Conservation (phyloP, 2,113 vertebrate species). For the Proterorhinus semilunaris region DNA sequence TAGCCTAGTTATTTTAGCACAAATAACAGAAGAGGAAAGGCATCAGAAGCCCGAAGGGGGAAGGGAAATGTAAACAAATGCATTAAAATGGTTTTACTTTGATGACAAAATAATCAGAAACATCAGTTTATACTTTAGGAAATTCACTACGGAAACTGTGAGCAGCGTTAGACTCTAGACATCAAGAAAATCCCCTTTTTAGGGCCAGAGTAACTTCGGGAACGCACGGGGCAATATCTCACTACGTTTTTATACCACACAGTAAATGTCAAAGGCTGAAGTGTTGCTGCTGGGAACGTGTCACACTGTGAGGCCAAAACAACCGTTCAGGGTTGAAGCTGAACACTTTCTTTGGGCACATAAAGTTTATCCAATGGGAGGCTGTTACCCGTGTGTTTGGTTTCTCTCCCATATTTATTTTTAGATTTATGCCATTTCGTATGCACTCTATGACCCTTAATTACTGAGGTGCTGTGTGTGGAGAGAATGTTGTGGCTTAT, state of each 20-base stretch:
- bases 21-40: neutral
- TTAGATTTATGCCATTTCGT: neutral
- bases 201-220: neutral
- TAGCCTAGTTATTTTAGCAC: neutral
- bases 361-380: too few species aligned
- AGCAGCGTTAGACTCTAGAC: neutral
- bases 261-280: neutral
- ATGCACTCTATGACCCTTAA: slow-evolving; percentile 22
- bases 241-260: neutral
- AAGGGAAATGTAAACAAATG: neutral
- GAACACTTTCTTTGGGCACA: neutral
- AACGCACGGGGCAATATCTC: neutral
- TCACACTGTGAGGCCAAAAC: neutral
- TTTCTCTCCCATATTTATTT: too few species aligned
- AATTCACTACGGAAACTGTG: slow-evolving; percentile 20
- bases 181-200: neutral
- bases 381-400: too few species aligned
- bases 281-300: neutral
- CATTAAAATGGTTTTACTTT: slow-evolving; percentile 3
- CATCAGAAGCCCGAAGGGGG: neutral
- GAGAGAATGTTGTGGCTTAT: slow-evolving; percentile 17
- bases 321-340: neutral
- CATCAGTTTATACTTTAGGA: neutral
- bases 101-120: neutral
- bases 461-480: slow-evolving; percentile 29